Evolutionary conservation across 2,797 vertebrate genomes (phyloP).

Genomic region (Coregonus ussuriensis): DNA sequence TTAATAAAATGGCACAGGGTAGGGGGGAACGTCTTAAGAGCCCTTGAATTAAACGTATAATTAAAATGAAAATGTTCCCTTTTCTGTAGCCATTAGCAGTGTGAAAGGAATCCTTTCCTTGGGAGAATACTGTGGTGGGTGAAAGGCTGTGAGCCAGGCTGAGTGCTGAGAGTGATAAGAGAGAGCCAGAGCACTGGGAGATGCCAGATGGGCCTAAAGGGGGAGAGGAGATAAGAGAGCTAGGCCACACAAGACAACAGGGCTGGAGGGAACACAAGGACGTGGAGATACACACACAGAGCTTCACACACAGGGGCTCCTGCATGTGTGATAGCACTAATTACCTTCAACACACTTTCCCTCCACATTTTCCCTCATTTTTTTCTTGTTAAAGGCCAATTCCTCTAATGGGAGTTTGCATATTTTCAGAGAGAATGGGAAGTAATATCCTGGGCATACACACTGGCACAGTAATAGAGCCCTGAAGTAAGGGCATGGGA

Average conservation of each 20-base stretch:
- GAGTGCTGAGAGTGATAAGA: conserved; percentile 65
- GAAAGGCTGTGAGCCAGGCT: conserved; percentile 50
- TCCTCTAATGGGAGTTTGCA: conserved; percentile 56
- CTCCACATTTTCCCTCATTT: conserved; percentile 50
- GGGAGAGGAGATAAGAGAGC: conserved; percentile 14
- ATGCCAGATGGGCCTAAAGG: conserved; percentile 52
- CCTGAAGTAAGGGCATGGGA: conserved; percentile 44
- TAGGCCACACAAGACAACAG: conserved; percentile 32
- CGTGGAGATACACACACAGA: too few relatives aligned
- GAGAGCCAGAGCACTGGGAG: conserved; percentile 44
- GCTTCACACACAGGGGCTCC: conserved; percentile 29
- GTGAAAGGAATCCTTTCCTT: conserved; percentile 74
- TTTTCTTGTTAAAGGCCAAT: conserved; percentile 62
- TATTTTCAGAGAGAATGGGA: conserved; percentile 50
- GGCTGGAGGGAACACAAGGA: background rate
- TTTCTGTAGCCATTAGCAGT: conserved; percentile 73
- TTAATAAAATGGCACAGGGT: conserved; percentile 63
- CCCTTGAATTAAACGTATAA: conserved; percentile 72
- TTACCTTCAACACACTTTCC: conserved; percentile 63
- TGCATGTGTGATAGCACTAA: conserved; percentile 61
- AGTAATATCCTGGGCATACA: conserved; percentile 53
- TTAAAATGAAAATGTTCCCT: conserved; percentile 78
- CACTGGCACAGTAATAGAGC: conserved; percentile 41
- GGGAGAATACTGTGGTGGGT: conserved; percentile 65
- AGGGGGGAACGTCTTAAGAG: conserved; percentile 60